Evolutionary conservation across 2,113 vertebrate species (phyloP).

Genomic region (Eurystomus gularis): DNA sequence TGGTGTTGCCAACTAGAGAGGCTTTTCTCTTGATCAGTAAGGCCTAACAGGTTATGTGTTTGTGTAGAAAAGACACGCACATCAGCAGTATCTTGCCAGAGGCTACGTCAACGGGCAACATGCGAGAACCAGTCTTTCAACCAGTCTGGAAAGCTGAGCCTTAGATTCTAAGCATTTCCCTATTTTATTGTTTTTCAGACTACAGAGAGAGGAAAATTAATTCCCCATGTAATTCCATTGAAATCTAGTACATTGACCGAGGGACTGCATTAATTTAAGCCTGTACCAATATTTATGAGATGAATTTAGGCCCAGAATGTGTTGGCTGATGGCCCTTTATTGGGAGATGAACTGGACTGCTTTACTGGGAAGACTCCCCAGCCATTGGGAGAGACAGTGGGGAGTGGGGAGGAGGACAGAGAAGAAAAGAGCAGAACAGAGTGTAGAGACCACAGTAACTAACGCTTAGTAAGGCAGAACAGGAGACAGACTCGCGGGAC

Average conservation of each 20-base stretch:
- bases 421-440: not conserved
- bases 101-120: not conserved
- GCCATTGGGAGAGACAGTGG: not conserved
- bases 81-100: not conserved
- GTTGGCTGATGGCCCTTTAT: constrained; percentile 34
- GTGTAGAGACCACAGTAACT: not conserved
- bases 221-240: constrained; percentile 50
- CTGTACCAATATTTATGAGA: constrained; percentile 26
- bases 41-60: not conserved
- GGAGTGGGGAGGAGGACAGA: not conserved
- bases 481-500: not conserved
- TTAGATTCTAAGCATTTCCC: not conserved
- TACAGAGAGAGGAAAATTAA: constrained; percentile 36
- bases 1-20: not conserved
- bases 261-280: constrained; percentile 30
- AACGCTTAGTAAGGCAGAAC: constrained; percentile 12
- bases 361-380: not conserved
- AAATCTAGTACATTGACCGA: constrained; percentile 9
- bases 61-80: not conserved
- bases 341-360: constrained; percentile 8
- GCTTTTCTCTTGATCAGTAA: not conserved
- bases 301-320: constrained; percentile 42
- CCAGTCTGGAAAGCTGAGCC: not conserved
- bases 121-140: not conserved
- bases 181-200: constrained; percentile 42